phyloP scores from a whole-genome alignment of 2,797 vertebrate species.

The Pelobates cultripes region DNA sequence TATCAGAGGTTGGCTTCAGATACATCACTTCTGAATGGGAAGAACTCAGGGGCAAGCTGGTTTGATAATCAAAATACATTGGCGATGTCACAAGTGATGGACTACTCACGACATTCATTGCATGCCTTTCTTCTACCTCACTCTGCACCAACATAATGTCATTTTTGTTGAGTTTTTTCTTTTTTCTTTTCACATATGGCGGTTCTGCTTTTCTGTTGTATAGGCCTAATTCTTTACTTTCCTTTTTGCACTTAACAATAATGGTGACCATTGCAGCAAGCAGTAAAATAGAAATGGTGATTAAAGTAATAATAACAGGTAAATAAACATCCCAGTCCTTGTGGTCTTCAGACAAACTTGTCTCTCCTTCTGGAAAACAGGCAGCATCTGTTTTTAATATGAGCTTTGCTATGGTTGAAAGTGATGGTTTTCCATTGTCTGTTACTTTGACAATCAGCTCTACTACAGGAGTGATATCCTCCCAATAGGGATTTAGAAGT shows the following conservation, averaged over 20 bases:
- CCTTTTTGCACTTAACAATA: slow-evolving; percentile 95
- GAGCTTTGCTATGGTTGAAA: slow-evolving; percentile 91
- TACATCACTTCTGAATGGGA: slow-evolving; percentile 99
- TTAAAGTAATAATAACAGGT: slow-evolving; percentile 93
- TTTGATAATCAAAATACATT: slow-evolving; percentile 99
- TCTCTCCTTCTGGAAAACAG: slow-evolving; percentile 87
- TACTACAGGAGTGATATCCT: slow-evolving; percentile 88
- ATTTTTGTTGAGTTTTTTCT: slow-evolving; percentile 99
- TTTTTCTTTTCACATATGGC: slow-evolving; percentile 91
- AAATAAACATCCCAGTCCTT: slow-evolving; percentile 96
- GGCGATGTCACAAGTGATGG: slow-evolving; percentile 98
- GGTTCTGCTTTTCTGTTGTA: slow-evolving; percentile 98
- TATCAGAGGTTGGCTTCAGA: slow-evolving; percentile 96
- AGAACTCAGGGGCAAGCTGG: slow-evolving; percentile 98
- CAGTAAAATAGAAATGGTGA: slow-evolving; percentile 95
- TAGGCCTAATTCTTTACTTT: slow-evolving; percentile 98
- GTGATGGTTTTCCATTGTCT: slow-evolving; percentile 94
- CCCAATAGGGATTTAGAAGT: slow-evolving; percentile 93
- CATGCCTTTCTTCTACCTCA: slow-evolving; percentile 96
- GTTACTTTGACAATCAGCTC: slow-evolving; percentile 95
- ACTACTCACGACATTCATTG: slow-evolving; percentile 99
- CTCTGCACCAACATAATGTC: slow-evolving; percentile 99
- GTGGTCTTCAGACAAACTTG: slow-evolving; percentile 86
- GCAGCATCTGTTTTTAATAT: slow-evolving; percentile 89
- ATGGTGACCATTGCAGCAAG: slow-evolving; percentile 97